Evolutionary conservation across 2,888 invertebrate genomes (phyloP).

Genomic region (Emmelina monodactyla): DNA sequence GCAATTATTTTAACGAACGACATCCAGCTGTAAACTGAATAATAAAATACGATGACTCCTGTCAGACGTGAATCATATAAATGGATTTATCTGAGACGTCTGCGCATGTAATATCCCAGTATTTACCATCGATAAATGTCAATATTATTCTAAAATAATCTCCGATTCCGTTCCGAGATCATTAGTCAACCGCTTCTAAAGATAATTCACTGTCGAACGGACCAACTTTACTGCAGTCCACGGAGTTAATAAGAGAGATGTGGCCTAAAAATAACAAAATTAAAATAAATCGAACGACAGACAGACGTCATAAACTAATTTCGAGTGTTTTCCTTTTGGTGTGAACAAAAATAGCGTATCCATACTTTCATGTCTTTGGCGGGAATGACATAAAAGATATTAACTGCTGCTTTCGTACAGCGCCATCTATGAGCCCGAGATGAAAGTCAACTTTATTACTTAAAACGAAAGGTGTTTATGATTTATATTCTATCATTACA

Average conservation of each 20-base stretch:
- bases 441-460: slow-evolving; percentile 45
- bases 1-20: too few relatives aligned
- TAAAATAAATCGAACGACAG: slow-evolving; percentile 66
- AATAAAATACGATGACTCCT: too few relatives aligned
- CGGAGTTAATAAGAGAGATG: slow-evolving; percentile 52
- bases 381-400: slow-evolving; percentile 59
- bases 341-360: slow-evolving; percentile 58
- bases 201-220: slow-evolving; percentile 52
- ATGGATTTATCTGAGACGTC: too few relatives aligned
- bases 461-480: slow-evolving; percentile 49
- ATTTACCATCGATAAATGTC: slow-evolving; percentile 38
- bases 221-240: slow-evolving; percentile 40
- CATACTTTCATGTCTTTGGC: slow-evolving; percentile 60
- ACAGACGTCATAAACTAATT: slow-evolving; percentile 67
- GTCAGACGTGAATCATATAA: too few relatives aligned
- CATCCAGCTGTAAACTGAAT: too few relatives aligned
- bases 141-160: slow-evolving; percentile 32
- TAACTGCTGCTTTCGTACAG: slow-evolving; percentile 47
- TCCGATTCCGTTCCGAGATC: slow-evolving; percentile 26
- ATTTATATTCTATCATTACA: slow-evolving; percentile 42
- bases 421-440: slow-evolving; percentile 50
- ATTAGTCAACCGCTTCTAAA: slow-evolving; percentile 45
- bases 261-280: slow-evolving; percentile 58
- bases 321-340: slow-evolving; percentile 64
- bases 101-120: too few relatives aligned